Base-by-base conservation (phyloP, 2,113 vertebrate genomes). In the Indicator maculatus region DNA sequence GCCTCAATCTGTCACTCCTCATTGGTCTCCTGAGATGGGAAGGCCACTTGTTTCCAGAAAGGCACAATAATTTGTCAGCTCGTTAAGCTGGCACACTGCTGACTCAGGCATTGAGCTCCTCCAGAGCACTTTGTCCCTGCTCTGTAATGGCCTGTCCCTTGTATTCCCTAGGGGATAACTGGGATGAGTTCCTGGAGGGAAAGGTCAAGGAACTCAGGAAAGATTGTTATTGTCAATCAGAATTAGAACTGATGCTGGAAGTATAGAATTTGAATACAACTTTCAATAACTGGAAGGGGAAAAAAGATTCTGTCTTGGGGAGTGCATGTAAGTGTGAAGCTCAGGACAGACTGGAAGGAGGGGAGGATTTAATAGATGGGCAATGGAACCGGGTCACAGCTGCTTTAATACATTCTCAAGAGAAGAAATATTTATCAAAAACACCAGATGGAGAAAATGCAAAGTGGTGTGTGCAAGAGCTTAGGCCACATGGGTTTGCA, bases 31-130 rank as follows among this genome's bases (percentile, higher is more conserved):
- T 44, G 94, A 94, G 96, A 97, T 60, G 84, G 79, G 69, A 87
- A 50, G 74, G 60, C 91, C 81, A 33, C 90, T 96, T 94, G 33
- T 81, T 85, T 78, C 87, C 83, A 93, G 75, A 96, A 90, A 97
- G 90, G 74, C 90, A 95, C 56, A 67, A 88, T 92, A 78, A 27
- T 96, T 97, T 93, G 75, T 94, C 96, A 95, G 93, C 89, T 97
- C 66, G 70, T 97, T 97, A 97, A 97, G 89, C 85, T 73, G 83
- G 71, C 93, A 91, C 59, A 79, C 95, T 96, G 95, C 94, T 96
- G 96, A 97, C 89, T 97, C 97, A 93, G 90, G 63, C 86, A 70
- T 21, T 78, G 69, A 67, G 82, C 79, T 96, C 50, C 31, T 21
- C 78, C 65, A 27, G 80, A 69, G 52, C 53, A 56, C 93, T 95